A percentile compares a stretch with the other conserved stretches of the same genome.
Evolutionary conservation across 35 echinoderm and acorn worm species (phyloP).

Genomic region (Apostichopus californicus): DNA sequence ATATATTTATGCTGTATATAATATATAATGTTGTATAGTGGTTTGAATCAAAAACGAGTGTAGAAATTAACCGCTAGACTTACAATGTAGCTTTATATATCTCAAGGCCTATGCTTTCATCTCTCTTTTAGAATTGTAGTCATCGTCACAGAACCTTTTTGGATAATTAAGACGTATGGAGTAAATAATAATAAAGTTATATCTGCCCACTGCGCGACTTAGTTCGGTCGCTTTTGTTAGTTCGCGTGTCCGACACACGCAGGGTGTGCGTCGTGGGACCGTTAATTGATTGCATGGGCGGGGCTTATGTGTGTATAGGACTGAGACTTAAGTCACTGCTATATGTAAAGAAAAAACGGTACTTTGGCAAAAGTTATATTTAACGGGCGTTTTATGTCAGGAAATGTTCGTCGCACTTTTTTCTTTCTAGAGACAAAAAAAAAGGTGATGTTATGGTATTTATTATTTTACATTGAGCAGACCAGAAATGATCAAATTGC

Average conservation of each 20-base stretch:
- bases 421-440: no score
- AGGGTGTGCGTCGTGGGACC: background rate
- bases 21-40: background rate
- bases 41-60: background rate
- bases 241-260: constrained; percentile 47
- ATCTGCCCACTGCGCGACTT: constrained; percentile 7
- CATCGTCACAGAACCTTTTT: constrained; percentile 21
- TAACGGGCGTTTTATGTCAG: no score
- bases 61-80: background rate
- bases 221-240: constrained; percentile 16
- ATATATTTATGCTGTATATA: background rate
- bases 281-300: constrained; percentile 55
- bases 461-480: no score
- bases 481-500: no score
- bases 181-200: constrained; percentile 28
- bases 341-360: background rate
- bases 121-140: constrained; percentile 1
- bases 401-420: no score
- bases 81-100: background rate
- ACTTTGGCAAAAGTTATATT: no score
- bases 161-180: constrained; percentile 21
- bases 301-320: background rate
- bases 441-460: no score
- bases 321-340: background rate
- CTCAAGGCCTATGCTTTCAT: background rate